Evolutionary conservation across 2,797 vertebrate species (phyloP), one percentile per base, ranked within the genome.

Genomic region (Moxostoma hubbsi): DNA sequence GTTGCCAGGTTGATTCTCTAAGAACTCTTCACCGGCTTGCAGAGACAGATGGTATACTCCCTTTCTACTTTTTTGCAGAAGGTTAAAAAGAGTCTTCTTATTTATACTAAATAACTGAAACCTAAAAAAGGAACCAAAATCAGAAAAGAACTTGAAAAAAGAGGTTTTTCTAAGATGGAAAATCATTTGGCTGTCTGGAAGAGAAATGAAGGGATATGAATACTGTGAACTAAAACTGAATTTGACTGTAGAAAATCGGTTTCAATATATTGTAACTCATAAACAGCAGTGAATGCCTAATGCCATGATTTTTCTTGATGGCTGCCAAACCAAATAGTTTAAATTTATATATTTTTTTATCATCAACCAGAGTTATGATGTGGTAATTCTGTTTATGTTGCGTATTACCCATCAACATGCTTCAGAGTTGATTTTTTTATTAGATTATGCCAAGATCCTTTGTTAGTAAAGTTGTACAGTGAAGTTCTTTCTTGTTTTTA

Each of bases 1-100:
- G 78, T 59, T 87, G 89, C 91, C 92, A 93, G 88, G 70, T 83
- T 63, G 85, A 82, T 85, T 83, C 81, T 83, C 86, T 73, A 74
- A 81, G 90, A 90, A 85, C 83, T 9, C 53, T 85, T 87, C 88
- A 89, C 86, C 81, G 75, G 80, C 66, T 62, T 68, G 9, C 66
- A 53, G 67, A 84, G 80, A 81, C 86, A 86, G 87, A 88, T 85
- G 88, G 83, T 83, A 9, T 77, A 83, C 71, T 36, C 36, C 64
- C 82, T 76, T 82, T 80, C 71, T 58, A 72, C 68, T 75, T 68
- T 84, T 50, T 77, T 79, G 64, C 80, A 86, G 69, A 77, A 71
- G 87, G 86, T 68, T 75, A 69, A 74, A 83, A 55, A 88, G 78
- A 82, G 46, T 82, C 78, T 73, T 80, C 83, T 85, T 86, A 86